These are phyloP conservation scores for Maccullochella peelii DNA, from an alignment of 2,113 vertebrate species.

Conservation along the genomic window DNA sequence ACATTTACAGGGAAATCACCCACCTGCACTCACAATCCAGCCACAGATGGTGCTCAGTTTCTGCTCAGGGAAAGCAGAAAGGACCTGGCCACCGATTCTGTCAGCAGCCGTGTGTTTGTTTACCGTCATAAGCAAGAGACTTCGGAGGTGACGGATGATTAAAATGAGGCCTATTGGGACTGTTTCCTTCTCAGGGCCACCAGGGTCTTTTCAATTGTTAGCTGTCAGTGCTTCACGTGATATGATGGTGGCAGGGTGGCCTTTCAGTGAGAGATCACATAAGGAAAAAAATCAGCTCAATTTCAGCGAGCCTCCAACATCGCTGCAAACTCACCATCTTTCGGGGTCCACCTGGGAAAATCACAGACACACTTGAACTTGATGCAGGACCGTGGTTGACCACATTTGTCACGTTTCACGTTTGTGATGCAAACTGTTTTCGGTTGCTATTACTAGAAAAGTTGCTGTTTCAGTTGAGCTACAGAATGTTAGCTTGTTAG, in stretches of 20 bases:
- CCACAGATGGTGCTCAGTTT: slow-evolving; percentile 60
- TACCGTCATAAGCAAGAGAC: slow-evolving; percentile 17
- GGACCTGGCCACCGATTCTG: slow-evolving; percentile 7
- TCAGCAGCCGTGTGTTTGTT: slow-evolving; percentile 37
- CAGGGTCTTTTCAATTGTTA: slow-evolving; percentile 14
- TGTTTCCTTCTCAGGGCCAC: slow-evolving; percentile 29
- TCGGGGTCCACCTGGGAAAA: not conserved
- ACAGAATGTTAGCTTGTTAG: not conserved
- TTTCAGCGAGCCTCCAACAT: not conserved
- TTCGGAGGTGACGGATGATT: slow-evolving; percentile 2
- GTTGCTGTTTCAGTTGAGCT: not conserved
- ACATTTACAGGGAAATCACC: slow-evolving; percentile 64
- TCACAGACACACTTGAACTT: not conserved
- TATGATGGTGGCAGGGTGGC: not conserved
- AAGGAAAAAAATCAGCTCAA: slow-evolving; percentile 14
- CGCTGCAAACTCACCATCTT: not conserved
- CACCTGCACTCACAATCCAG: slow-evolving; percentile 64
- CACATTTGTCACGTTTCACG: no score
- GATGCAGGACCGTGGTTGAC: not conserved
- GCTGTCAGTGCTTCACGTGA: slow-evolving; percentile 41
- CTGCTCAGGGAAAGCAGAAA: slow-evolving; percentile 29
- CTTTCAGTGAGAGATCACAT: not conserved
- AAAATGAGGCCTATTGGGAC: not conserved
- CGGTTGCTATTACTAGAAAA: not conserved
- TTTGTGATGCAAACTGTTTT: not conserved